phyloP scores from a whole-genome alignment of 1,140 invertebrate genomes.

The Bombus polaris region DNA sequence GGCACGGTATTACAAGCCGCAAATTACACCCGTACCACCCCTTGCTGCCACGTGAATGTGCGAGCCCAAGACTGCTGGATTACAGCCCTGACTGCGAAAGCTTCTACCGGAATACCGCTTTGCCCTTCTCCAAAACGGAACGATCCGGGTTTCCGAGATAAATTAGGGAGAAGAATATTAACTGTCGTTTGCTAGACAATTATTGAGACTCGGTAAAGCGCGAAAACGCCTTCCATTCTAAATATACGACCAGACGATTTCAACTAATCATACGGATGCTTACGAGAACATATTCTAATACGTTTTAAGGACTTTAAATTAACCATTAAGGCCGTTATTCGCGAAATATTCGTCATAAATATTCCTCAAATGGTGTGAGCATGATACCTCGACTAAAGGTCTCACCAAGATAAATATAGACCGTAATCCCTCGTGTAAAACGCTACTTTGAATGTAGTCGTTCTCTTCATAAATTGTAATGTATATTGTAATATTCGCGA shows the following conservation, averaged over 20 bases:
- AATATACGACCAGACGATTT: not conserved
- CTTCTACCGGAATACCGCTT: slow-evolving; percentile 29
- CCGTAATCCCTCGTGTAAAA: not conserved
- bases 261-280: not conserved
- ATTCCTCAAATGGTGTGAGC: not conserved
- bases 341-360: not conserved
- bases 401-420: not conserved
- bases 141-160: slow-evolving; percentile 26
- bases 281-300: not conserved
- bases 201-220: slow-evolving; percentile 26
- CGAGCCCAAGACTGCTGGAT: slow-evolving; percentile 55
- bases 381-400: not conserved
- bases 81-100: slow-evolving; percentile 49
- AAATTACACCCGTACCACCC: slow-evolving; percentile 62
- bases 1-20: slow-evolving; percentile 71
- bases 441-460: not conserved
- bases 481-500: slow-evolving; percentile 28
- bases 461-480: slow-evolving; percentile 53
- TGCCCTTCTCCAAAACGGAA: slow-evolving; percentile 26
- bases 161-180: slow-evolving; percentile 43
- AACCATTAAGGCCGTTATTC: not conserved
- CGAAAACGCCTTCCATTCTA: slow-evolving; percentile 2
- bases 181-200: slow-evolving; percentile 47
- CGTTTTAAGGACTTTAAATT: not conserved
- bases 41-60: slow-evolving; percentile 59